phyloP scores from a whole-genome alignment of 2,797 vertebrate genomes.

The Ceryle rudis region DNA sequence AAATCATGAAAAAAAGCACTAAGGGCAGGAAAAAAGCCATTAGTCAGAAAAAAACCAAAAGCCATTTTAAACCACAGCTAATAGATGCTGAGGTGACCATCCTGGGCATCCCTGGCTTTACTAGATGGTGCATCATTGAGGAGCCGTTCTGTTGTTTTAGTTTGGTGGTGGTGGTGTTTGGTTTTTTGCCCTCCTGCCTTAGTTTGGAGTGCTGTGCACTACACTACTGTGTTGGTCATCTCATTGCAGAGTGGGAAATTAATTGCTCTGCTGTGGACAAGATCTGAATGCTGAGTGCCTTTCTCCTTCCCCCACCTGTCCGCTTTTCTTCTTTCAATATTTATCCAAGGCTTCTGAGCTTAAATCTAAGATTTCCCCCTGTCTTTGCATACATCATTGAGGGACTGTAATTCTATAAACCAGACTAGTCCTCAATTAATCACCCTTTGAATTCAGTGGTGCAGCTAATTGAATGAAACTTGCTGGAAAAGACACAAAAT shows the following conservation, averaged over 20 bases:
- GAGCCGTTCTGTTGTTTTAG: not conserved
- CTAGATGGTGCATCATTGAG: not conserved
- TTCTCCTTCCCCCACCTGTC: not conserved
- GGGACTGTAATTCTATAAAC: constrained; percentile 6
- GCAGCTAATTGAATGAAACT: constrained; percentile 70
- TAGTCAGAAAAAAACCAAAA: not conserved
- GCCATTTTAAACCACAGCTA: constrained; percentile 8
- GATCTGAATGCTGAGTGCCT: constrained; percentile 53
- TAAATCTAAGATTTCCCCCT: constrained; percentile 53
- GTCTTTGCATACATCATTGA: constrained; percentile 34
- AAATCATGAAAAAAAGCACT: not conserved
- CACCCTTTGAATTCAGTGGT: constrained; percentile 70
- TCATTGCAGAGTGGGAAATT: constrained; percentile 62
- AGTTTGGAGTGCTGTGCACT: constrained; percentile 26
- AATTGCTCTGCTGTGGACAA: constrained; percentile 48
- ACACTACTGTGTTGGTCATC: constrained; percentile 19
- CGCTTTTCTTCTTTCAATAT: constrained; percentile 32
- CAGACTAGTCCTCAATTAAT: constrained; percentile 56
- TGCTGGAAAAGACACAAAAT: constrained; percentile 61
- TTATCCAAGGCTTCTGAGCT: constrained; percentile 67
- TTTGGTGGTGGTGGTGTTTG: not conserved
- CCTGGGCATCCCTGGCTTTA: constrained; percentile 14
- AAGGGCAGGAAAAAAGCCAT: not conserved
- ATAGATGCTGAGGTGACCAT: constrained; percentile 24
- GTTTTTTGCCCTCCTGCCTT: constrained; percentile 34